Base-by-base conservation (phyloP, 1,140 invertebrate genomes). In the Pissodes strobi region DNA sequence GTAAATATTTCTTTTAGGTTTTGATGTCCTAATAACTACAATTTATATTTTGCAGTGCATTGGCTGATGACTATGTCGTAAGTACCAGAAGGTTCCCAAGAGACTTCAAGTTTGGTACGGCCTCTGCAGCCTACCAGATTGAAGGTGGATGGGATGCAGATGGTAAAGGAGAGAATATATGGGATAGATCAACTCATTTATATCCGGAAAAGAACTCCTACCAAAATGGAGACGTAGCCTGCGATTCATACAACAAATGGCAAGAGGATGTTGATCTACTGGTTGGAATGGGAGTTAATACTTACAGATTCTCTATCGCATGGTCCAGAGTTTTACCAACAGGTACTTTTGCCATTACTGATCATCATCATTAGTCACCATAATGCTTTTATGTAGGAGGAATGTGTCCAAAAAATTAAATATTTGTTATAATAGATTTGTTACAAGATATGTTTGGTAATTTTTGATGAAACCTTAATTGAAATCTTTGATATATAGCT, bases 211-310 rank as follows among this genome's bases (percentile, higher is more conserved):
- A 34, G 30, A 52, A 61, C 27, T 51, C 46, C 5, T 21, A 76
- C 9, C 75, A 75, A 0, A 85, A 79, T 59, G 85, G 82, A 6
- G 84, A 87, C 67, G 69, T 85, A 2, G 83, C 85, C 43, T 80
- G 82, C 38, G 82, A 86, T 72, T 83, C 83, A 17, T 87, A 87
- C 66, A 79, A 86, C 69, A 80, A 82, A 64, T 84, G 81, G 60
- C 78, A 80, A 68, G 78, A 84, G 51, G 85, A 86, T 66, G 77
- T 86, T n/a, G n/a, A n/a, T n/a, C n/a, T n/a, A n/a, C n/a, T n/a
- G n/a, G n/a, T n/a, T n/a, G n/a, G n/a, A 39, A 6, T 39, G 13
- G 37, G 37, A 10, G 37, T 39, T 39, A 39, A 39, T 39, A 39
- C n/a, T 39, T 39, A 39, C n/a, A 48, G 45, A 48, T 48, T 48